phyloP scores from a whole-genome alignment of 2,113 vertebrate genomes.

The Gavia stellata region DNA sequence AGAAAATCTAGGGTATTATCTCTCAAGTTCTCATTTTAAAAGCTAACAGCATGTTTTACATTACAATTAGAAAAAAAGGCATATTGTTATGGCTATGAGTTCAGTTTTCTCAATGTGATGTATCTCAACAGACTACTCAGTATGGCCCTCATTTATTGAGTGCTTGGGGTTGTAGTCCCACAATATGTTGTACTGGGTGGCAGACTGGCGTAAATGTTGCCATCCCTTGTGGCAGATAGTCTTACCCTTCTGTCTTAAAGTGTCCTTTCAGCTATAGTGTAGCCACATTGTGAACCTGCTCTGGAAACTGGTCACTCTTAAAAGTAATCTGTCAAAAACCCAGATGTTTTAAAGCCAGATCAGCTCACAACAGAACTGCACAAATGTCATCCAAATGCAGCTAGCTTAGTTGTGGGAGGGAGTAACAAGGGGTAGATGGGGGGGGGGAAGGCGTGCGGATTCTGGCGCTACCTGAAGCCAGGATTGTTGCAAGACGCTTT shows the following conservation, averaged over 20 bases:
- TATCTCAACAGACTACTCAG: not conserved
- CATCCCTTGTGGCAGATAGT: not conserved
- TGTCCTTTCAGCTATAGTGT: not conserved
- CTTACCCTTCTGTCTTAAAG: not conserved
- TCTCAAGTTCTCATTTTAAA: not conserved
- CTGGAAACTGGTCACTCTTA: not conserved
- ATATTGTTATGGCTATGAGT: not conserved
- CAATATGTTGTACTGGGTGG: not conserved
- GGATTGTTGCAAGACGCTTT: not conserved
- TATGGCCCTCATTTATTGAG: not conserved
- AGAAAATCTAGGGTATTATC: not conserved
- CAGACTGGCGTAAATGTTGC: not conserved
- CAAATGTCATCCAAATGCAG: not conserved
- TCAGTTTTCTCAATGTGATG: not conserved
- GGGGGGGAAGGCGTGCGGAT: too few relatives aligned
- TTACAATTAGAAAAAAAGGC: not conserved
- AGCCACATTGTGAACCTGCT: not conserved
- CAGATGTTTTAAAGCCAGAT: not conserved
- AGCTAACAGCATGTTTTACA: not conserved
- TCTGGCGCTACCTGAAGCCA: not conserved
- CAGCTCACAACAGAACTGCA: rapidly evolving
- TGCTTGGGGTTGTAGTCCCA: not conserved
- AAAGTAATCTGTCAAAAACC: not conserved
- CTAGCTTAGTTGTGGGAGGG: not conserved
- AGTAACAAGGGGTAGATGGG: rapidly evolving